Base-by-base conservation (phyloP, 2,888 invertebrate species). In the Phyto melanocephala region DNA sequence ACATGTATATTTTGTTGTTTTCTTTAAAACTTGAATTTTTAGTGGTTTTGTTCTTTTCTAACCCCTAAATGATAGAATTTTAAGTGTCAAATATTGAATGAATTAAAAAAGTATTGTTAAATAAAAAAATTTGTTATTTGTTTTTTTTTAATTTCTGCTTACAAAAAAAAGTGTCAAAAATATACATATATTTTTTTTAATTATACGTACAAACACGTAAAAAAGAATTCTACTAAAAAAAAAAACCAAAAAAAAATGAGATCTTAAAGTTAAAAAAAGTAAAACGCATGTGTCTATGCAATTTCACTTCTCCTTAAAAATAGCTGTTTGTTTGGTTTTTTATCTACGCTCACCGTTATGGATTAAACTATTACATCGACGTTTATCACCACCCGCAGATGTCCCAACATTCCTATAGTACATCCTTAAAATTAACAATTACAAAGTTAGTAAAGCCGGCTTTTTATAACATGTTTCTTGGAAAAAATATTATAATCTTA, bases 31-130 rank as follows among this genome's bases (percentile, higher is more conserved):
- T 24, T 42, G 13, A 0, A 24, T 28, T 47, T 45, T 45, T 15
- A 28, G 45, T 56, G 15, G 15, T 56, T 56, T 24, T 20, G 45
- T 52, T 37, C 45, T 28, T 4, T 17, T 35, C 70, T 58, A 70
- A 70, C 80, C 75, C 58, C 42, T 70, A 71, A 67, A 65, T 79
- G 79, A 82, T 71, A 60, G 71, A 54, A 62, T 58, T 56, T 75
- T 28, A 82, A 75, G 74, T 71, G 70, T 54, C 79, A 71, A 63
- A 58, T 75, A 20, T 45, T 63, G 37, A 11, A 60, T 33, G 17
- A 58, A 70, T n/a, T n/a, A n/a, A n/a, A n/a, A n/a, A n/a, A n/a
- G n/a, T n/a, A n/a, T n/a, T n/a, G n/a, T n/a, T n/a, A n/a, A n/a
- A n/a, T n/a, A n/a, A n/a, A n/a, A n/a, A n/a, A n/a, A n/a, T n/a